Evolutionary conservation across 2,797 vertebrate genomes (phyloP).

Genomic region (Petrocephalus sullivani): DNA sequence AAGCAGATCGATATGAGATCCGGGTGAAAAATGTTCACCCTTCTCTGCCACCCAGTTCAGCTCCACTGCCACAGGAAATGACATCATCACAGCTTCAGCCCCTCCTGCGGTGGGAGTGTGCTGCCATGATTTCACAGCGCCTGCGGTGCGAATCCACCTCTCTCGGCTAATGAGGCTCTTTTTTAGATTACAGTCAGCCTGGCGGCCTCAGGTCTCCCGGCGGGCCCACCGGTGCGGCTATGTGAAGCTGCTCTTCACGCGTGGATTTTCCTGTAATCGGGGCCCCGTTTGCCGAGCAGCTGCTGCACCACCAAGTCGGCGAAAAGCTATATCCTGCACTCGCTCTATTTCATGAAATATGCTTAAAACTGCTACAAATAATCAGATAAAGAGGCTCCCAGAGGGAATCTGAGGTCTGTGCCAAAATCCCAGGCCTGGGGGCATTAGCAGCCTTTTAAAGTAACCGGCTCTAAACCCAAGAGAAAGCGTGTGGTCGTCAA

Average conservation of each 20-base stretch:
- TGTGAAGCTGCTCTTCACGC: neutral
- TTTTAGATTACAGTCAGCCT: neutral
- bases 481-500: neutral
- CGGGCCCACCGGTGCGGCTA: neutral
- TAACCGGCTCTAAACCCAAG: neutral
- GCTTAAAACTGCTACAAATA: neutral
- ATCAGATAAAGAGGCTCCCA: neutral
- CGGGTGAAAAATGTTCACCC: neutral
- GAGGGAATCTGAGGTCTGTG: neutral
- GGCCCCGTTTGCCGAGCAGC: neutral
- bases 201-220: too few relatives aligned
- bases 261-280: neutral
- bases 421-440: neutral
- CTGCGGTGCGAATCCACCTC: neutral
- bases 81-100: neutral
- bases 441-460: neutral
- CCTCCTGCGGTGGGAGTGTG: neutral
- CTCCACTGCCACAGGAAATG: neutral
- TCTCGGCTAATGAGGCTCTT: neutral
- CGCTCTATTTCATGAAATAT: neutral
- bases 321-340: neutral
- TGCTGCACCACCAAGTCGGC: neutral
- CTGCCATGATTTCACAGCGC: neutral
- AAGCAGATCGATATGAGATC: neutral
- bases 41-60: neutral